These are phyloP conservation scores for Xenopus tropicalis DNA, from an alignment of 2,113 vertebrate genomes.

Conservation along the genomic window DNA sequence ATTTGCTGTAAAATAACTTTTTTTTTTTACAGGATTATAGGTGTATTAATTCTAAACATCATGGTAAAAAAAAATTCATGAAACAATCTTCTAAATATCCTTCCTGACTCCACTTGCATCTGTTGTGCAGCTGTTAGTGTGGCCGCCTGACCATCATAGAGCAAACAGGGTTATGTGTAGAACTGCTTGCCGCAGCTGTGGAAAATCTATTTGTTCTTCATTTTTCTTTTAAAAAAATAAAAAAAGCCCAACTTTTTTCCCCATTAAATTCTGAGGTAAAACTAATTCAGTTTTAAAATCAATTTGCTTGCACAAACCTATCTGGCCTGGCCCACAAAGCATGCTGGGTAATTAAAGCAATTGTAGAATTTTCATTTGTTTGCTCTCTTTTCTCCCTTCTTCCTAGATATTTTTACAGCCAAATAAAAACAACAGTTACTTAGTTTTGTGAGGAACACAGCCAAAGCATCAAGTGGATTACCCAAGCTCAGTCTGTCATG, in stretches of 20 bases:
- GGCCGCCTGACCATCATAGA: constrained; percentile 44
- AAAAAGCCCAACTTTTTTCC: too few species aligned
- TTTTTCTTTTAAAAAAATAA: too few species aligned
- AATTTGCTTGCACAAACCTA: too few species aligned
- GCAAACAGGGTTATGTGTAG: constrained; percentile 41
- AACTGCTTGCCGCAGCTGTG: constrained; percentile 27
- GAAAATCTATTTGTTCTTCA: constrained; percentile 19
- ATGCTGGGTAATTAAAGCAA: too few species aligned
- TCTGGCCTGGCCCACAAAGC: too few species aligned
- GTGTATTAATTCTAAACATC: background rate
- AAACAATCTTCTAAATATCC: background rate
- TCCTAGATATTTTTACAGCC: too few species aligned
- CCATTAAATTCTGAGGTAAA: too few species aligned
- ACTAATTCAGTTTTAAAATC: too few species aligned
- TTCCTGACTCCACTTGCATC: constrained; percentile 49
- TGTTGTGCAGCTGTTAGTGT: constrained; percentile 63
- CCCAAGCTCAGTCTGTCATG: constrained; percentile 5
- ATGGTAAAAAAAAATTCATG: background rate
- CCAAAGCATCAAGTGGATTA: background rate
- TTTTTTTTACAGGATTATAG: background rate
- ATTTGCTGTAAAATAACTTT: too few species aligned
- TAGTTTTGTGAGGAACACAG: background rate
- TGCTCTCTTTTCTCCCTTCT: too few species aligned
- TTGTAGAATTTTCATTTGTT: too few species aligned
- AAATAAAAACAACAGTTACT: too few species aligned